Evolutionary conservation across 2,888 invertebrate genomes (phyloP).

Genomic region (Antheraea yamamai): DNA sequence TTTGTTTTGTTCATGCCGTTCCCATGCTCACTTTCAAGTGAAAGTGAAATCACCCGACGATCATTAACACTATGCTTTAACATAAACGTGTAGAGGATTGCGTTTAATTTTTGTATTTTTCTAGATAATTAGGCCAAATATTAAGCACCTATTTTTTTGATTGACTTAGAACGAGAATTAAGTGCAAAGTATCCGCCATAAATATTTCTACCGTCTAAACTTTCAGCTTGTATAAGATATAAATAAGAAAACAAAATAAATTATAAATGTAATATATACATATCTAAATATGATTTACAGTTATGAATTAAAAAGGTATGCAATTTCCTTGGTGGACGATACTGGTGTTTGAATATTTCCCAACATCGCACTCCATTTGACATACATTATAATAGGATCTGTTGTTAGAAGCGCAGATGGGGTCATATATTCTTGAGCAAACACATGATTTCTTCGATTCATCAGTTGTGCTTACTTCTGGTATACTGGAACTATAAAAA

Average conservation of each 20-base stretch:
- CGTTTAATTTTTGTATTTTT: too few relatives aligned
- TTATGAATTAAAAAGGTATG: conserved; percentile 45
- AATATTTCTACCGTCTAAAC: too few relatives aligned
- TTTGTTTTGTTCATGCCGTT: too few relatives aligned
- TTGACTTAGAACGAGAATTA: too few relatives aligned
- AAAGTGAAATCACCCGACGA: too few relatives aligned
- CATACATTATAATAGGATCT: conserved; percentile 61
- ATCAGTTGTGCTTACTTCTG: not conserved
- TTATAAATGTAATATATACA: not conserved
- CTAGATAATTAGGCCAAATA: too few relatives aligned
- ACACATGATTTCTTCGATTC: conserved; percentile 37
- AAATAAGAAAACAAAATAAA: not conserved
- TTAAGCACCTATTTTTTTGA: too few relatives aligned
- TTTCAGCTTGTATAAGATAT: too few relatives aligned
- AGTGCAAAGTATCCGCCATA: too few relatives aligned
- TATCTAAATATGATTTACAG: not conserved
- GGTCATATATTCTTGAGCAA: conserved; percentile 63
- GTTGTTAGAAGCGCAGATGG: conserved; percentile 54
- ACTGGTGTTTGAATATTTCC: conserved; percentile 26
- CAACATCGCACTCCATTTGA: conserved; percentile 50
- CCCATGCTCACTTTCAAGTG: too few relatives aligned
- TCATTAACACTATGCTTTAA: too few relatives aligned
- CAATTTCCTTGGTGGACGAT: conserved; percentile 60
- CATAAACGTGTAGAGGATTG: too few relatives aligned
- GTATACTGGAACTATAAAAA: not conserved